phyloP scores from a whole-genome alignment of 2,113 vertebrate genomes.

The Raphicerus campestris region DNA sequence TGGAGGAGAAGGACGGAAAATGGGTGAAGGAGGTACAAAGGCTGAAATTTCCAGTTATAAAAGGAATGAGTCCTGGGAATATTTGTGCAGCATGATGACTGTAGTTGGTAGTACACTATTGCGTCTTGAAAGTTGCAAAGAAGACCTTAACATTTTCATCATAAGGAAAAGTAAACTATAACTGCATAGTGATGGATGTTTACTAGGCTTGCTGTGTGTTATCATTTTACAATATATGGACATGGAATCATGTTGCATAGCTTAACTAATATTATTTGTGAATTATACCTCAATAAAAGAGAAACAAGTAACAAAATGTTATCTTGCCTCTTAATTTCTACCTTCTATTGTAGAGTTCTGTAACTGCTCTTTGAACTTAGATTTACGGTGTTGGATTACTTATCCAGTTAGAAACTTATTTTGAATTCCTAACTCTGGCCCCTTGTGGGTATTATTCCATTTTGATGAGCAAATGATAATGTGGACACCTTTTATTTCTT shows the following conservation, averaged over 20 bases:
- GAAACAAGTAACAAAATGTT: background rate
- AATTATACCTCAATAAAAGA: background rate
- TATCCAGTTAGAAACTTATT: background rate
- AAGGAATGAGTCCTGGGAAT: background rate
- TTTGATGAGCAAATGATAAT: background rate
- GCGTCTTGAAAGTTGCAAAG: background rate
- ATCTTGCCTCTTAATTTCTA: background rate
- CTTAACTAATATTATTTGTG: background rate
- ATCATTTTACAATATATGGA: background rate
- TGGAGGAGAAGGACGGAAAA: accelerated
- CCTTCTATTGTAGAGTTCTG: background rate
- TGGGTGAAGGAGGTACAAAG: too few species aligned
- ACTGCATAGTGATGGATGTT: background rate
- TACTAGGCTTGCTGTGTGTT: background rate
- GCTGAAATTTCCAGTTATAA: background rate
- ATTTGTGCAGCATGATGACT: background rate
- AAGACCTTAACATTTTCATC: background rate
- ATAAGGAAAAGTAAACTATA: background rate
- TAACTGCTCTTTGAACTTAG: background rate
- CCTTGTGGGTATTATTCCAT: background rate
- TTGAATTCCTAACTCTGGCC: background rate
- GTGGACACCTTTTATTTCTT: background rate
- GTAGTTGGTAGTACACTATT: background rate
- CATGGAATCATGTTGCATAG: background rate
- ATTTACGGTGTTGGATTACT: background rate